Evolutionary conservation across 2,797 vertebrate species (phyloP).

Genomic region (Xiphorhynchus erythropygius): DNA sequence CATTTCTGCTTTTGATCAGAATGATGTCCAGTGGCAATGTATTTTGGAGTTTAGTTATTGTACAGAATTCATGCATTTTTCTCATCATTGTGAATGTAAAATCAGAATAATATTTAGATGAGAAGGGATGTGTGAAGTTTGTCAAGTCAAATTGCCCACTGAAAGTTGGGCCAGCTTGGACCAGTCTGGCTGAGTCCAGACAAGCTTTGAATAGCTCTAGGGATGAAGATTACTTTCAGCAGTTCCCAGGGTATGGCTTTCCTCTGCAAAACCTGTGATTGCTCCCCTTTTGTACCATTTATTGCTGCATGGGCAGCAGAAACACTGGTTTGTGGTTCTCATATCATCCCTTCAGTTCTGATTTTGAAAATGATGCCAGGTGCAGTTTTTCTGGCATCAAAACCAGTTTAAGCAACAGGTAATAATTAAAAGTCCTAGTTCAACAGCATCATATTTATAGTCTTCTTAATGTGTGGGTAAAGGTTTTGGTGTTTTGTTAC

Average conservation of each 20-base stretch:
- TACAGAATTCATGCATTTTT: not conserved
- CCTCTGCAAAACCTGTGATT: rapidly evolving
- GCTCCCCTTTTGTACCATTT: not conserved
- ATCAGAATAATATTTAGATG: not conserved
- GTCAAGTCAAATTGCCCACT: not conserved
- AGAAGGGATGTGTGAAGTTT: not conserved
- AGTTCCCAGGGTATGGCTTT: not conserved
- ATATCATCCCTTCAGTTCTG: not conserved
- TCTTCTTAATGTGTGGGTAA: not conserved
- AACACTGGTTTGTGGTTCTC: not conserved
- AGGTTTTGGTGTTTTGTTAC: not conserved
- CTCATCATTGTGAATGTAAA: not conserved
- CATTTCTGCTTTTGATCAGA: not conserved
- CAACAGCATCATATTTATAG: not conserved
- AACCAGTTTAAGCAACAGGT: not conserved
- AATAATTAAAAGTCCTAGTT: not conserved
- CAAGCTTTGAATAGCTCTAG: not conserved
- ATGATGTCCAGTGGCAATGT: not conserved
- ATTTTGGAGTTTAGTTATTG: not conserved
- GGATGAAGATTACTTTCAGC: not conserved
- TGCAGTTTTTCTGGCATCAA: not conserved
- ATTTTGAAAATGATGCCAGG: not conserved
- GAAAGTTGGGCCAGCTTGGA: not conserved
- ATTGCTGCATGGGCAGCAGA: not conserved
- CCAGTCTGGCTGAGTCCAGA: not conserved